phyloP scores from a whole-genome alignment of 1,140 invertebrate genomes.

The Homarus americanus region DNA sequence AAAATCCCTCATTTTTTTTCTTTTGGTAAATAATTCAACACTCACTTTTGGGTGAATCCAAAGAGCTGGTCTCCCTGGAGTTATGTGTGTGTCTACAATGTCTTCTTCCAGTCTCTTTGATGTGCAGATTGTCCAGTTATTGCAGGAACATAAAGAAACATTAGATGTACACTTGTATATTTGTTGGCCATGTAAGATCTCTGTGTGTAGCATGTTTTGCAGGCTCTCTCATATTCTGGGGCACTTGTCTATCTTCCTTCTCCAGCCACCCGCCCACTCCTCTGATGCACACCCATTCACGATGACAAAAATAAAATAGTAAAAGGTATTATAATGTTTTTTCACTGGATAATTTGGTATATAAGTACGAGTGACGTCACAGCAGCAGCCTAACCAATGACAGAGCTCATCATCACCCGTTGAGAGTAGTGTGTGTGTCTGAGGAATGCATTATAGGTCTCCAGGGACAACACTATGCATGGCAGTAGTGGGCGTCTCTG shows the following conservation, averaged over 20 bases:
- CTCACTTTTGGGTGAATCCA: slow-evolving; percentile 47
- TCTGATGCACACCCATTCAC: background rate
- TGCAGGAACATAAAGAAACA: background rate
- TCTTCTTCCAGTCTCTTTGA: slow-evolving; percentile 10
- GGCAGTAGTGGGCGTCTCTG: background rate
- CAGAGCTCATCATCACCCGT: too few relatives aligned
- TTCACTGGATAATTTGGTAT: too few relatives aligned
- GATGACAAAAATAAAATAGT: too few relatives aligned
- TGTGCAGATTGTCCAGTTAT: background rate
- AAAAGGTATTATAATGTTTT: too few relatives aligned
- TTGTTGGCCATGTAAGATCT: slow-evolving; percentile 9
- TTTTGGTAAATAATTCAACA: background rate
- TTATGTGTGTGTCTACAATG: slow-evolving; percentile 14
- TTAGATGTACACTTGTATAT: slow-evolving; percentile 16
- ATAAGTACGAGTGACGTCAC: too few relatives aligned
- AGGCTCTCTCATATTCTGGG: background rate
- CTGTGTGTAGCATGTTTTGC: slow-evolving; percentile 18
- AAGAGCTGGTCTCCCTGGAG: slow-evolving; percentile 67
- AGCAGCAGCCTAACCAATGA: too few relatives aligned
- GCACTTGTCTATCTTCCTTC: background rate
- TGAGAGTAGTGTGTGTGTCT: background rate
- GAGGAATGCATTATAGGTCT: background rate
- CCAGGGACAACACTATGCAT: background rate
- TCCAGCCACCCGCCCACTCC: background rate
- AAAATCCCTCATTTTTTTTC: background rate